These are phyloP conservation scores for Boleophthalmus pectinirostris DNA, from an alignment of 2,113 vertebrate genomes.

Conservation along the genomic window DNA sequence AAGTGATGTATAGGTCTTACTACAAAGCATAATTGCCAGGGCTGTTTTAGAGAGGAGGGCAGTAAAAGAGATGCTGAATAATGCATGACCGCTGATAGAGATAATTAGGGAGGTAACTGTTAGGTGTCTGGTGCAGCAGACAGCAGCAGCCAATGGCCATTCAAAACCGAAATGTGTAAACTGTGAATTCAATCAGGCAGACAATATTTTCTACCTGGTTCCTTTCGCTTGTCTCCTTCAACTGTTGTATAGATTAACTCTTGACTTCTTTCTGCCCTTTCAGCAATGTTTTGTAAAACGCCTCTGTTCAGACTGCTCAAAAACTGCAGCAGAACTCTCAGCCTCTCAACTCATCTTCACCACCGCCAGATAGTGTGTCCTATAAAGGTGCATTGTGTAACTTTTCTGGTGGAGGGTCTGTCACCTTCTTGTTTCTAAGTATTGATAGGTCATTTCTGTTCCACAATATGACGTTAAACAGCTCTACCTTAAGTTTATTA, in stretches of 20 bases:
- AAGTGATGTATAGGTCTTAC: not conserved
- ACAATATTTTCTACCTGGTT: too few relatives aligned
- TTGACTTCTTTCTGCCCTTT: too few relatives aligned
- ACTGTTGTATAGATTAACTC: too few relatives aligned
- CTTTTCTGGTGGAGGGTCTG: too few relatives aligned
- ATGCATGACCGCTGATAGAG: not conserved
- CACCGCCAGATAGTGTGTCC: not conserved
- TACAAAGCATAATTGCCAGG: not conserved
- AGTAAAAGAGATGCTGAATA: not conserved
- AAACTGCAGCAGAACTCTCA: not conserved
- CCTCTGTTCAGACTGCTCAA: not conserved
- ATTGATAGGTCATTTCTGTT: too few relatives aligned
- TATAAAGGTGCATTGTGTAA: too few relatives aligned
- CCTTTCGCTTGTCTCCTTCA: too few relatives aligned
- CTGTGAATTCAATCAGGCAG: too few relatives aligned
- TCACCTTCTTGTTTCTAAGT: too few relatives aligned
- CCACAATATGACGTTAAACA: too few relatives aligned
- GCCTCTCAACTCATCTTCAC: not conserved
- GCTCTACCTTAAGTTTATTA: too few relatives aligned
- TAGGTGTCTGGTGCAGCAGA: not conserved
- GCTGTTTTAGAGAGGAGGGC: not conserved
- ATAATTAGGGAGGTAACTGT: not conserved
- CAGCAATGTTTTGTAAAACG: not conserved
- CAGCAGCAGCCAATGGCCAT: not conserved
- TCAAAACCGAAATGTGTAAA: too few relatives aligned